Conservation (phyloP, 2,113 vertebrate species). For the Theristicus caerulescens region DNA sequence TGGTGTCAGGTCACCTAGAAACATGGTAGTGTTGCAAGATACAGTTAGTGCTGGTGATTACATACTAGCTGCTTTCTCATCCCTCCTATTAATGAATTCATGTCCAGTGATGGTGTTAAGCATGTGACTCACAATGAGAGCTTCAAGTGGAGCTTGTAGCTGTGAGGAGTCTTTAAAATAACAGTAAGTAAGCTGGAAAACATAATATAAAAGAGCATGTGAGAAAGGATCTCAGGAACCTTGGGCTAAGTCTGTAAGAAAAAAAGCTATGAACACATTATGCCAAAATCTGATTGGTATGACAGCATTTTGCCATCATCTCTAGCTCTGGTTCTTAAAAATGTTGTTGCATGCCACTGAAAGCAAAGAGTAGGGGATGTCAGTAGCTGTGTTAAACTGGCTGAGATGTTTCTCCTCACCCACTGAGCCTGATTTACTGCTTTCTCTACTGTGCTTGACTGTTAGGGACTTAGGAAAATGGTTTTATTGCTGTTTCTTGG, state of each 20-base stretch:
- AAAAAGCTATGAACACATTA: not conserved
- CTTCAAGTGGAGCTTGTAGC: not conserved
- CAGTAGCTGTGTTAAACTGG: not conserved
- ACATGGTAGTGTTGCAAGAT: not conserved
- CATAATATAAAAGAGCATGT: not conserved
- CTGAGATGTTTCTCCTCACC: not conserved
- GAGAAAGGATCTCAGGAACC: not conserved
- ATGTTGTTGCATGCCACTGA: not conserved
- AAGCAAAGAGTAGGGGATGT: not conserved
- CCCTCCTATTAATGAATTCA: not conserved
- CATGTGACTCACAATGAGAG: not conserved
- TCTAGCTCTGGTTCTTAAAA: not conserved
- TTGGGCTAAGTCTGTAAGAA: not conserved
- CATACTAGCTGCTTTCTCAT: not conserved
- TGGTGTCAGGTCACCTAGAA: not conserved
- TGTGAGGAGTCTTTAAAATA: not conserved
- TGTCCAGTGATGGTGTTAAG: not conserved
- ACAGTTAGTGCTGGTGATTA: not conserved
- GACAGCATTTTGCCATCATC: not conserved
- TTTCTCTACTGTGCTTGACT: not conserved
- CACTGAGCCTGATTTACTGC: not conserved
- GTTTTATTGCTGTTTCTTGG: not conserved
- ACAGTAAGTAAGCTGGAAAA: not conserved
- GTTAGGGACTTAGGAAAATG: not conserved
- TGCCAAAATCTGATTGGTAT: not conserved